Base-by-base conservation (phyloP, 2,888 invertebrate genomes). In the Thereva nobilitata region DNA sequence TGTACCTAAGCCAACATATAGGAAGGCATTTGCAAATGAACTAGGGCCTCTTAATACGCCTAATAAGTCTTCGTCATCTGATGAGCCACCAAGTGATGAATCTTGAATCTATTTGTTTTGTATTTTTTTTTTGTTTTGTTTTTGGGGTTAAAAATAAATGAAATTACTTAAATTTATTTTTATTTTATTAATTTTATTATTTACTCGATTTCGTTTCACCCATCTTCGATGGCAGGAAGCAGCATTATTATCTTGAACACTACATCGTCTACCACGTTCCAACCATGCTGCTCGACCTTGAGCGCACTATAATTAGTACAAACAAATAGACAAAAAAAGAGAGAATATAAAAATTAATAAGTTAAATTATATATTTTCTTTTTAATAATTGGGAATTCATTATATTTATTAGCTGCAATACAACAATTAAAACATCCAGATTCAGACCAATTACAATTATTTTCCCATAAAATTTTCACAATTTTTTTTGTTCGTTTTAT, bases 201-300 rank as follows among this genome's bases (percentile, higher is more conserved):
- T 84, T 85, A 92, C 92, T 86, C 92, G 86, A 85, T 93, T 92
- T 82, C 90, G 87, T 82, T 91, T 90, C 84, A 91, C 90, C 93
- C 93, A 93, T 83, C 89, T 85, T 73, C 88, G 86, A 81, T 87
- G 86, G 77, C 85, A 84, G 77, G 82, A 82, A 79, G 83, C 83
- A 78, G 86, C 85, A 74, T 79, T 79, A 73, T 79, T 80, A 76
- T 88, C 89, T 78, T 88, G 88, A 83, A 88, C 88, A 77, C 88
- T 86, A 82, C 84, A 85, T 79, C 84, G 83, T 75, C 85, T 82
- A 75, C 84, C 84, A 70, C 85, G 79, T 76, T 89, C 90, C 82
- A 91, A 88, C 91, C 92, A 91, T 80, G 92, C 92, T 80, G 91
- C 90, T 79, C 91, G 89, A 75, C 91, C 89, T 80, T 89, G 89